Percentiles rank a stretch among this genome's conserved stretches.
Conservation (phyloP, 2,113 vertebrate genomes). For the Bufo gargarizans region DNA sequence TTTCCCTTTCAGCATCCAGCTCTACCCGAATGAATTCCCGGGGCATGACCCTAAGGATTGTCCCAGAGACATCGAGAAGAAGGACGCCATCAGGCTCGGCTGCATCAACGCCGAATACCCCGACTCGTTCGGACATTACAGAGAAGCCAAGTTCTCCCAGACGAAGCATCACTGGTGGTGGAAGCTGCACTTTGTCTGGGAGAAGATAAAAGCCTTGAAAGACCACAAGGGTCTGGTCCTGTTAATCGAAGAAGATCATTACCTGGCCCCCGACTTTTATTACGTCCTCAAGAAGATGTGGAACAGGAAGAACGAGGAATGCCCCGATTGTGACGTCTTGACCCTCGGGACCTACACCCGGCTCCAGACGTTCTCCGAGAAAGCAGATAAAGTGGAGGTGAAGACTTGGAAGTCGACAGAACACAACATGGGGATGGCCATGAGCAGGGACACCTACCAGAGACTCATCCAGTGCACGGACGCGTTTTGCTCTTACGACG, state of each 20-base stretch:
- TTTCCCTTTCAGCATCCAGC: slow-evolving; percentile 96
- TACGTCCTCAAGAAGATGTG: slow-evolving; percentile 86
- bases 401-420: slow-evolving; percentile 98
- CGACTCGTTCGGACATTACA: slow-evolving; percentile 95
- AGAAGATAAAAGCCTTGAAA: slow-evolving; percentile 81
- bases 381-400: slow-evolving; percentile 90
- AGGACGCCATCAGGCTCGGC: slow-evolving; percentile 85
- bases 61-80: slow-evolving; percentile 86
- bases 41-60: slow-evolving; percentile 94
- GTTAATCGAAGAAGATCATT: slow-evolving; percentile 95
- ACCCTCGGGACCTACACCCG: slow-evolving; percentile 88
- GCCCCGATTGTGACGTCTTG: slow-evolving; percentile 89
- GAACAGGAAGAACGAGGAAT: slow-evolving; percentile 78
- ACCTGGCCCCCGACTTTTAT: slow-evolving; percentile 89
- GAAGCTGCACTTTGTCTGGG: slow-evolving; percentile 98
- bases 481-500: slow-evolving; percentile 96
- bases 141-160: slow-evolving; percentile 95
- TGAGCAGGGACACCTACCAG: slow-evolving; percentile 85
- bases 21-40: slow-evolving; percentile 94
- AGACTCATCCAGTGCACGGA: slow-evolving; percentile 90
- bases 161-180: slow-evolving; percentile 99
- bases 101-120: slow-evolving; percentile 97
- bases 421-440: slow-evolving; percentile 98
- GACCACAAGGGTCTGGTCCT: slow-evolving; percentile 84
- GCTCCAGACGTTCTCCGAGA: slow-evolving; percentile 77